Evolutionary conservation across 2,797 vertebrate genomes (phyloP).

Genomic region (Oreonectes daqikongensis): DNA sequence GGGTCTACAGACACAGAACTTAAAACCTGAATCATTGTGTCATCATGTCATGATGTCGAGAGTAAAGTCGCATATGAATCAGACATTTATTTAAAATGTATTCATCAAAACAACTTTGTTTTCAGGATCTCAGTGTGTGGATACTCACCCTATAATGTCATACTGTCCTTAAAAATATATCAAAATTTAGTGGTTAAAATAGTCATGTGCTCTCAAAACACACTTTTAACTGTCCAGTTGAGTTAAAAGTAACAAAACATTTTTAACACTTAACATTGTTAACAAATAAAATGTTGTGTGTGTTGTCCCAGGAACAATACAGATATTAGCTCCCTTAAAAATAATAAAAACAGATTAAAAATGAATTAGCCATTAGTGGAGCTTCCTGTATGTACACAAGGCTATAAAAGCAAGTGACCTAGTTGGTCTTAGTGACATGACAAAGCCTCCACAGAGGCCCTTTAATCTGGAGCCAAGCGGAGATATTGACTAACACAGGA

Average conservation of each 20-base stretch:
- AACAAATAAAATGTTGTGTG: too few species aligned
- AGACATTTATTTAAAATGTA: too few species aligned
- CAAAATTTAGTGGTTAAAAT: not conserved
- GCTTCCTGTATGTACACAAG: not conserved
- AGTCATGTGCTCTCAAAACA: not conserved
- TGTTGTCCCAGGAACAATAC: too few species aligned
- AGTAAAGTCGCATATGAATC: too few species aligned
- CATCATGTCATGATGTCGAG: too few species aligned
- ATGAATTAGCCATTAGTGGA: not conserved
- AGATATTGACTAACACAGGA: conserved; percentile 53
- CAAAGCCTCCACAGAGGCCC: conserved; percentile 12
- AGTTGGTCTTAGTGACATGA: not conserved
- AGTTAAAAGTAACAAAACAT: too few species aligned
- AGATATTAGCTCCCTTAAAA: not conserved
- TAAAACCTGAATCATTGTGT: too few species aligned
- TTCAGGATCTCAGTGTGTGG: not conserved
- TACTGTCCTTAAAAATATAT: too few species aligned
- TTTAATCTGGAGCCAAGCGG: conserved; percentile 42
- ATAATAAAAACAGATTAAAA: not conserved
- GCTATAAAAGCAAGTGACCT: not conserved
- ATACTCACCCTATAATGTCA: not conserved
- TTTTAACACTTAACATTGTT: too few species aligned
- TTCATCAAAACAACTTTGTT: too few species aligned
- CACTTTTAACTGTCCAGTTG: too few species aligned
- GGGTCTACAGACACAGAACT: not conserved